Evolutionary conservation across 2,797 vertebrate species (phyloP).

Genomic region (Potorous gilbertii): DNA sequence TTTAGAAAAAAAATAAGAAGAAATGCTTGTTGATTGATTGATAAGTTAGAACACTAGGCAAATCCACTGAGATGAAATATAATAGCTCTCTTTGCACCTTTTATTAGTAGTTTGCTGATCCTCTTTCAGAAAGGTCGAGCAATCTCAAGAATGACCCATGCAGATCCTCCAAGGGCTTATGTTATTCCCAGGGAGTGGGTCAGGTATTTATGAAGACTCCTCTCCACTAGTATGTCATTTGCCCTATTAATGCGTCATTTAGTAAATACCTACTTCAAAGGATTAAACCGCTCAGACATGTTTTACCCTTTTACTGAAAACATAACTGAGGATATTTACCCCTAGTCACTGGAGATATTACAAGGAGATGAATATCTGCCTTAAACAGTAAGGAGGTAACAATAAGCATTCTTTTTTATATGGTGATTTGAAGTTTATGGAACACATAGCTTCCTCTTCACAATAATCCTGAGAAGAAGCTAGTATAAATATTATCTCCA

Average conservation of each 20-base stretch:
- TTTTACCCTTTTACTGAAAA: slow-evolving; percentile 16
- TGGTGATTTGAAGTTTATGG: no score
- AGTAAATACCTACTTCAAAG: slow-evolving; percentile 21
- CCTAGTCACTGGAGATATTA: slow-evolving; percentile 41
- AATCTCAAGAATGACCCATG: slow-evolving; percentile 8
- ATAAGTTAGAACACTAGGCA: not conserved
- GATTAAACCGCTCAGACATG: slow-evolving; percentile 13
- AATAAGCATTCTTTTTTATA: not conserved
- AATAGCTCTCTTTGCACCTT: not conserved
- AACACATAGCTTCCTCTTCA: no score
- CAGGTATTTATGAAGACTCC: not conserved
- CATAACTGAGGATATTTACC: slow-evolving; percentile 23
- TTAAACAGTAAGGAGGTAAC: not conserved
- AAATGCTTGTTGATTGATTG: not conserved
- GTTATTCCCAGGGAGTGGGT: not conserved
- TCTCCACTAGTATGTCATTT: not conserved
- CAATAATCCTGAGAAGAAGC: no score
- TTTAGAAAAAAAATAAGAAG: no score
- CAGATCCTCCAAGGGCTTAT: slow-evolving; percentile 7
- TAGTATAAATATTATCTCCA: not conserved
- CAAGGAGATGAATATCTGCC: slow-evolving; percentile 32
- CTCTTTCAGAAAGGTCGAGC: slow-evolving; percentile 25
- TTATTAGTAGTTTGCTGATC: not conserved
- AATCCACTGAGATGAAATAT: not conserved
- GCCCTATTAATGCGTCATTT: slow-evolving; percentile 10